These are phyloP conservation scores for Acrobasis suavella DNA, from an alignment of 2,888 invertebrate genomes.

Conservation along the genomic window DNA sequence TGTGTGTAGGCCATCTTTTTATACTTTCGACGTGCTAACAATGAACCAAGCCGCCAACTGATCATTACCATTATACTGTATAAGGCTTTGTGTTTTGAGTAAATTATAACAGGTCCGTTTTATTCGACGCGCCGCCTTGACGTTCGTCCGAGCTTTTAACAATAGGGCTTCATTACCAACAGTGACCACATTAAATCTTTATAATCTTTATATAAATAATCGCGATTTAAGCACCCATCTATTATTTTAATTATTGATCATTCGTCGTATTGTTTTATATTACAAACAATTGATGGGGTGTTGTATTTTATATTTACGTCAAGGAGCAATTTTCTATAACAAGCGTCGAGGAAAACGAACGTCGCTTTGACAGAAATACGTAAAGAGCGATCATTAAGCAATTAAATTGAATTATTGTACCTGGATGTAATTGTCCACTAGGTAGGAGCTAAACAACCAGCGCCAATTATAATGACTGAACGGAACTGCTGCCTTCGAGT, in stretches of 20 bases:
- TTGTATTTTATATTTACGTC: constrained; percentile 49
- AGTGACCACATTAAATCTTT: constrained; percentile 72
- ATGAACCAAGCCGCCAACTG: constrained; percentile 73
- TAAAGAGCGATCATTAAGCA: constrained; percentile 64
- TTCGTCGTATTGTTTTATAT: constrained; percentile 42
- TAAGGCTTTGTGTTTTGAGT: constrained; percentile 82
- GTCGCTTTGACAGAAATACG: constrained; percentile 48
- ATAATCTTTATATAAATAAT: no score
- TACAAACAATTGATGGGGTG: constrained; percentile 48
- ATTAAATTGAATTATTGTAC: constrained; percentile 66
- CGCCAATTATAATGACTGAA: constrained; percentile 45
- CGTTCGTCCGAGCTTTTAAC: constrained; percentile 51
- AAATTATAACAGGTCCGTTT: constrained; percentile 79
- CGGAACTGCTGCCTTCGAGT: constrained; percentile 47
- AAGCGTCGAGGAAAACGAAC: constrained; percentile 54
- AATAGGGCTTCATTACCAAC: constrained; percentile 74
- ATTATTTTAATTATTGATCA: constrained; percentile 52
- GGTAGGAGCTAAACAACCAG: constrained; percentile 47
- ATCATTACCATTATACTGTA: constrained; percentile 80
- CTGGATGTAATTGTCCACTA: constrained; percentile 57
- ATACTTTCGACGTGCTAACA: constrained; percentile 76
- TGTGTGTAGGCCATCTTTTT: constrained; percentile 73
- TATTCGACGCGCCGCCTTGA: constrained; percentile 65
- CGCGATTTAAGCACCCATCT: constrained; percentile 49
- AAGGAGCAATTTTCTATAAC: constrained; percentile 54